Evolutionary conservation across 2,797 vertebrate genomes (phyloP).

Genomic region (Sebastes melanostomus): DNA sequence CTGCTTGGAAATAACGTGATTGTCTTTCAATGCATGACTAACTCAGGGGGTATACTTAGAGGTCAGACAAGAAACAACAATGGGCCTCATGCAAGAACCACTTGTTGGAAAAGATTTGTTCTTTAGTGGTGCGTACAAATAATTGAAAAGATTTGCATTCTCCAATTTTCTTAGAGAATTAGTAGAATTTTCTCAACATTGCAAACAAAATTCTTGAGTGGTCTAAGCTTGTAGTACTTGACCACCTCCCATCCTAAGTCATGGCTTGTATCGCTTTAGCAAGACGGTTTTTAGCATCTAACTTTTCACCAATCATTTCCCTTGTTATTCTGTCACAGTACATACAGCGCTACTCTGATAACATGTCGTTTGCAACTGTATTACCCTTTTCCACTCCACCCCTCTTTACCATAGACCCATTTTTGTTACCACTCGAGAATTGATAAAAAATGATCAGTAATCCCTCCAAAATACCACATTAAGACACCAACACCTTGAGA

Average conservation of each 20-base stretch:
- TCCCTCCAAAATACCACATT: too few relatives aligned
- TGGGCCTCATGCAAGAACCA: neutral
- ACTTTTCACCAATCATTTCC: neutral
- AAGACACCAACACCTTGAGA: too few relatives aligned
- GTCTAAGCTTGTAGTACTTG: neutral
- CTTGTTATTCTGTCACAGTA: neutral
- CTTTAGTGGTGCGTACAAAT: neutral
- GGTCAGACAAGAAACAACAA: neutral
- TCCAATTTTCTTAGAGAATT: neutral
- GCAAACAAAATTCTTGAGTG: neutral
- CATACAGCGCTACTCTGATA: neutral
- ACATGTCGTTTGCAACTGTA: neutral
- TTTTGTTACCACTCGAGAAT: too few relatives aligned
- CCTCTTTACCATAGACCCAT: too few relatives aligned
- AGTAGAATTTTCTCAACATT: neutral
- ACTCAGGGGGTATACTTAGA: neutral
- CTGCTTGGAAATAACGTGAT: slow-evolving; percentile 6
- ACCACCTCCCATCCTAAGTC: neutral
- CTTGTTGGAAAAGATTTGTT: neutral
- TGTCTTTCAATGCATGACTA: neutral
- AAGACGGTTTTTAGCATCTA: neutral
- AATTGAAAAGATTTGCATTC: neutral
- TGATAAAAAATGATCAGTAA: too few relatives aligned
- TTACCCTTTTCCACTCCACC: too few relatives aligned
- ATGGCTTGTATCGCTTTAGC: neutral